phyloP scores from a whole-genome alignment of 2,113 vertebrate species.

The Tinamus guttatus region DNA sequence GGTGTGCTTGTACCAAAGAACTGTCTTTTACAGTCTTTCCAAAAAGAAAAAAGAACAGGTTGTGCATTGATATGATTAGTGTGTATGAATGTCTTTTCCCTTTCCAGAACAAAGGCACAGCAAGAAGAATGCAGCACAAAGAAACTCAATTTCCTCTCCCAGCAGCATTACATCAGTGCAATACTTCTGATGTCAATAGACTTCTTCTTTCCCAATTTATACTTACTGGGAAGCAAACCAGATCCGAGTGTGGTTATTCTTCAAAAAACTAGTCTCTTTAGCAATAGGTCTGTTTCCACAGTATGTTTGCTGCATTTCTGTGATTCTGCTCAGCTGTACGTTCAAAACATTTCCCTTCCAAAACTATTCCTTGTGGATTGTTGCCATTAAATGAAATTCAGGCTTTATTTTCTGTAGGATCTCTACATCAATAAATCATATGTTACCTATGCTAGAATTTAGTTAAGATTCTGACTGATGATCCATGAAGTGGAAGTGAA shows the following conservation, averaged over 20 bases:
- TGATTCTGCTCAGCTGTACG: neutral
- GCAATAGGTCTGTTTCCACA: neutral
- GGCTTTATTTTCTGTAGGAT: neutral
- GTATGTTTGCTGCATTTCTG: neutral
- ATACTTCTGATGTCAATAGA: neutral
- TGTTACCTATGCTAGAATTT: neutral
- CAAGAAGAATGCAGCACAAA: neutral
- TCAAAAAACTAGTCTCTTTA: neutral
- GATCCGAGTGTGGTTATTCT: neutral
- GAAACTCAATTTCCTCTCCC: neutral
- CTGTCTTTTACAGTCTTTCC: neutral
- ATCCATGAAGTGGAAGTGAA: neutral
- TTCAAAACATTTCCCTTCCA: neutral
- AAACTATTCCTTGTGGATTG: neutral
- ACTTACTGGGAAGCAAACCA: neutral
- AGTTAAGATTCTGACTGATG: neutral
- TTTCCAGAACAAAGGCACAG: rapidly evolving
- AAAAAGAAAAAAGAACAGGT: rapidly evolving
- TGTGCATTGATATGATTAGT: neutral
- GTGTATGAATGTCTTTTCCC: rapidly evolving
- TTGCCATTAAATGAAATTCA: neutral
- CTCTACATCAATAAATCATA: neutral
- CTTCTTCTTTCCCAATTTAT: neutral
- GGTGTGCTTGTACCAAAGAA: neutral
- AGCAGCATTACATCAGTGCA: neutral